Percentiles rank a stretch among this genome's conserved stretches.
phyloP scores from a whole-genome alignment of 2,888 invertebrate genomes.

The Keiferia lycopersicella region DNA sequence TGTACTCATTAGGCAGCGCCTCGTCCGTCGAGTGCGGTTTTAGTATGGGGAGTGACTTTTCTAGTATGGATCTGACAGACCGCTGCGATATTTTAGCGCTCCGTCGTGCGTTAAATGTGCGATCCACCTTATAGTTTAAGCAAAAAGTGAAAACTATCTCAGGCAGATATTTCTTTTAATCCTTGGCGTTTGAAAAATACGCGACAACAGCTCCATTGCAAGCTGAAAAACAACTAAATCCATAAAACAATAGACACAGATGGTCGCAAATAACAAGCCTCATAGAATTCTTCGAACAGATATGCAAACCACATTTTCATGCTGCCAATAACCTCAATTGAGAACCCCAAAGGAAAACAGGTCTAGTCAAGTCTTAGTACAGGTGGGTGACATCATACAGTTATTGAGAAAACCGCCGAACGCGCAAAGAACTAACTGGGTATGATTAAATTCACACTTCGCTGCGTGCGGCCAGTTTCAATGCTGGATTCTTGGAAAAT shows the following conservation, averaged over 20 bases:
- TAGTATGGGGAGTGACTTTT: no score
- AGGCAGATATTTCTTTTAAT: no score
- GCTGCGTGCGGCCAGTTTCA: constrained; percentile 33
- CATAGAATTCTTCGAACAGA: background rate
- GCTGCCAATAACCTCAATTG: background rate
- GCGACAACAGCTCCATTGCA: no score
- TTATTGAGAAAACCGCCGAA: constrained; percentile 33
- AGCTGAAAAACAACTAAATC: background rate
- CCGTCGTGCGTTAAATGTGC: no score
- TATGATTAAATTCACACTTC: constrained; percentile 52
- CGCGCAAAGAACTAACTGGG: constrained; percentile 24
- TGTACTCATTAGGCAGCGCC: no score
- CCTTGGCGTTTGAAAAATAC: no score
- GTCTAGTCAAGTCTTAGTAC: constrained; percentile 12
- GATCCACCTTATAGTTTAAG: no score
- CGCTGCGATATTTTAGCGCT: no score
- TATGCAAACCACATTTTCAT: constrained; percentile 3
- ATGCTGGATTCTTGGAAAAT: constrained; percentile 45
- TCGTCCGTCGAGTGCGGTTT: no score
- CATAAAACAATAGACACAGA: background rate
- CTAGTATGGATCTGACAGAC: no score
- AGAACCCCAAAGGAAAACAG: constrained; percentile 5
- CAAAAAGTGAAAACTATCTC: no score
- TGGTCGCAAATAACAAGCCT: background rate
- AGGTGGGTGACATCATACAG: constrained; percentile 53